Base-by-base conservation (phyloP, 2,888 invertebrate species). In the Myopa tessellatipennis region DNA sequence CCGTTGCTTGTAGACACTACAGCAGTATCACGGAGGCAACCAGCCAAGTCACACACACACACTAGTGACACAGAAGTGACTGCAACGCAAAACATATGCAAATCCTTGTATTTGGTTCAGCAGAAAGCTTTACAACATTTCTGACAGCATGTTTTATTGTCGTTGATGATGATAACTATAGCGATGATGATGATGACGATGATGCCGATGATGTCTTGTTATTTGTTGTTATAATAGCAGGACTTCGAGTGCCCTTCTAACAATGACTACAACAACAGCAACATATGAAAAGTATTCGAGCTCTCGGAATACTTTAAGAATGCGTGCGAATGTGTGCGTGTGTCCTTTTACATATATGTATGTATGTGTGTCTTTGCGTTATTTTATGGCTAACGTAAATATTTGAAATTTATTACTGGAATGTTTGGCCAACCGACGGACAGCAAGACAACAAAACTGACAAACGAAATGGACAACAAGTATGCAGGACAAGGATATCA, bases 351-450 rank as follows among this genome's bases (percentile, higher is more conserved):
- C 36, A 12, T n/a, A 14, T 40, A n/a, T 68, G 26, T 55, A 14
- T 34, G 14, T 55, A 8, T 70, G 70, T 36, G 70, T 58, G n/a
- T 38, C 36, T 71, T 38, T 18, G 69, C 45, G 6, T 26, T 63
- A 34, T 63, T 63, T 68, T 68, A 45, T 45, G 68, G 10, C 68
- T 45, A 40, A 40, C 40, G 68, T 45, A 68, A 45, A 68, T n/a
- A 40, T 38, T 45, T 14, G 8, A 16, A 45, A 68, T 68, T 68
- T 68, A 68, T 68, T 68, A 14, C 68, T 45, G 7, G 38, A 68
- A 45, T 38, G 45, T 40, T 45, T 45, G 45, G 14, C 67, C 26
- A 67, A 12, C 36, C 36, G 4, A n/a, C 14, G 3, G n/a, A 55
- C n/a, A 55, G 1, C 5, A 55, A 55, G 8, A 14, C 14, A n/a